phyloP scores from a whole-genome alignment of 2,888 invertebrate genomes.

The Eustalomyia histrio region DNA sequence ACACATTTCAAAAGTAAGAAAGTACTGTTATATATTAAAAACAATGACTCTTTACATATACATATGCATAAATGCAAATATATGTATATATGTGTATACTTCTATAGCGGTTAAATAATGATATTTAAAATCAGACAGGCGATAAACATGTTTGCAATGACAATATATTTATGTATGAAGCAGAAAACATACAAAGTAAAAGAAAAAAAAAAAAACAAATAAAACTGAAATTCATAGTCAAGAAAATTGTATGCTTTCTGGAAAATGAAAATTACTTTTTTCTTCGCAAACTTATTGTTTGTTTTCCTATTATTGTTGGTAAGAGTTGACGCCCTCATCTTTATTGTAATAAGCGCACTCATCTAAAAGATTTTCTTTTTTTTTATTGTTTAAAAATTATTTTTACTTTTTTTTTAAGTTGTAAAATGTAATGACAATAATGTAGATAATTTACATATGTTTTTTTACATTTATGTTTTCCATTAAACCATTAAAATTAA shows the following conservation, averaged over 20 bases:
- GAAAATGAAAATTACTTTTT: conserved; percentile 55
- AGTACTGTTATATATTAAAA: no score
- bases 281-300: conserved; percentile 17
- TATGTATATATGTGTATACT: conserved; percentile 11
- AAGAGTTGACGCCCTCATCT: conserved; percentile 29
- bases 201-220: conserved; percentile 4
- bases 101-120: conserved; percentile 44
- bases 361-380: conserved; percentile 5
- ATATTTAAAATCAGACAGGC: conserved; percentile 54
- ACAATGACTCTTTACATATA: background rate
- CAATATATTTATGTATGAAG: conserved; percentile 11
- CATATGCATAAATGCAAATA: background rate
- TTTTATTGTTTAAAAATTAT: conserved; percentile 29
- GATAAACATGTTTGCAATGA: conserved; percentile 48
- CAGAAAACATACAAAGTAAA: conserved; percentile 11
- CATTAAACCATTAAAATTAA: background rate
- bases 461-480: conserved; percentile 1
- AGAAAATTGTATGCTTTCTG: conserved; percentile 47
- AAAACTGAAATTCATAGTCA: conserved; percentile 7
- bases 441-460: conserved; percentile 15
- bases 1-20: no score
- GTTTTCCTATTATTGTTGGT: conserved; percentile 15
- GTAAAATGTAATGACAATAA: conserved; percentile 45
- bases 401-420: conserved; percentile 18
- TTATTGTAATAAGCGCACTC: conserved; percentile 43